Evolutionary conservation across 1,140 invertebrate genomes (phyloP).

Genomic region (Nasonia giraulti): DNA sequence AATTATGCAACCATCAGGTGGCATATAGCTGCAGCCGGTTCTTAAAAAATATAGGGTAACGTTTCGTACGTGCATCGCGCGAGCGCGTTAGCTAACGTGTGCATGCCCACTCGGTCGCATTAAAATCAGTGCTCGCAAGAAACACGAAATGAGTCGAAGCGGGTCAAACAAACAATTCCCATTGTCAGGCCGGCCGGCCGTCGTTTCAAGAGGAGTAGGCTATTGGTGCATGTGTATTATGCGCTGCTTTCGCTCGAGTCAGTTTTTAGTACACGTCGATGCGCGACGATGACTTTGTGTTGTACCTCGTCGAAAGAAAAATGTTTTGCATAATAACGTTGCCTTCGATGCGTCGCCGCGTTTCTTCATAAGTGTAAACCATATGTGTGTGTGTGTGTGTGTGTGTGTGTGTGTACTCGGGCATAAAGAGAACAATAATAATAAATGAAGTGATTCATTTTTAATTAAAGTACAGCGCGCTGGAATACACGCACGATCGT

Average conservation of each 20-base stretch:
- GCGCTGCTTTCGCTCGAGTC: too few relatives aligned
- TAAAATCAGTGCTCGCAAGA: background rate
- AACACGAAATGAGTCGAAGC: background rate
- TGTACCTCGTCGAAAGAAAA: too few relatives aligned
- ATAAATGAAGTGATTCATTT: background rate
- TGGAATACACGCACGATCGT: background rate
- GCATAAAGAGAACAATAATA: background rate
- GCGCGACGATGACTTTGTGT: too few relatives aligned
- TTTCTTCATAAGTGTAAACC: background rate
- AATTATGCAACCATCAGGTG: too few relatives aligned
- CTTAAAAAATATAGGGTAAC: conserved; percentile 11
- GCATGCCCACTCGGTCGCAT: too few relatives aligned
- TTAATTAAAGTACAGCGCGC: background rate
- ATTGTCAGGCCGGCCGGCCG: background rate
- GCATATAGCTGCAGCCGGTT: background rate
- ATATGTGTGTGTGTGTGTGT: too few relatives aligned
- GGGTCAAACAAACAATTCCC: background rate
- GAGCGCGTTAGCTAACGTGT: background rate
- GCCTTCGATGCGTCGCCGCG: background rate
- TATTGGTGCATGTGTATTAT: too few relatives aligned
- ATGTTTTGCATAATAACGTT: background rate
- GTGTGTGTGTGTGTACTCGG: too few relatives aligned
- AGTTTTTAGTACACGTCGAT: too few relatives aligned
- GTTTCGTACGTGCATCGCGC: background rate
- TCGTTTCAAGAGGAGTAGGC: too few relatives aligned